A percentile compares a stretch with the other conserved stretches of the same genome.
Evolutionary conservation across 1,140 invertebrate species (phyloP).

Genomic region (Drosophila miranda): DNA sequence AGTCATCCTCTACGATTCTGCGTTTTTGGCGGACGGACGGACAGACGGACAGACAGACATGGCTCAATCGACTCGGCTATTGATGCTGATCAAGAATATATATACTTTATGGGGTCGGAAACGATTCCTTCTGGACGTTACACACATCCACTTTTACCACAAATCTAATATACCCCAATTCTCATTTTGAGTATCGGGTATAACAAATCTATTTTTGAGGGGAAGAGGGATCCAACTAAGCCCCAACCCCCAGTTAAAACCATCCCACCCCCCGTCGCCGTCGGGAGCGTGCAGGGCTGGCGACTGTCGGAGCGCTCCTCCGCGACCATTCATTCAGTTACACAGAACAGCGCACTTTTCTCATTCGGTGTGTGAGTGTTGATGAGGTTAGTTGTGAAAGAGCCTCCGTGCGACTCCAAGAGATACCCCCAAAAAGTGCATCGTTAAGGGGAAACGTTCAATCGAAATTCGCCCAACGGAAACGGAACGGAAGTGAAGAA

Average conservation of each 20-base stretch:
- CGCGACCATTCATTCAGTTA: conserved; percentile 71
- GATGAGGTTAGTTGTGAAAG: conserved; percentile 73
- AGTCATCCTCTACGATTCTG: no score
- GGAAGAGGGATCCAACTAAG: conserved; percentile 3
- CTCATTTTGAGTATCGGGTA: no score
- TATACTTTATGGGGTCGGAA: no score
- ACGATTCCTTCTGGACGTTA: no score
- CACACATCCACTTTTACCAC: no score
- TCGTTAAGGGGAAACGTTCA: conserved; percentile 20
- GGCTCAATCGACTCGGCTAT: no score
- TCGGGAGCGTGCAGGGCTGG: background rate
- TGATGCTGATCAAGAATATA: no score
- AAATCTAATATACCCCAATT: no score
- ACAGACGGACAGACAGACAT: no score
- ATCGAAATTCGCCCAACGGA: background rate
- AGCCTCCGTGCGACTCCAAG: conserved; percentile 17
- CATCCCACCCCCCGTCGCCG: conserved; percentile 6
- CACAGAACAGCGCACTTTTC: conserved; percentile 23
- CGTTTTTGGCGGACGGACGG: no score
- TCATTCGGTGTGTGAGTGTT: conserved; percentile 79
- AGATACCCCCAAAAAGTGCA: conserved; percentile 42
- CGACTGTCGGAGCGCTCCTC: conserved; percentile 52
- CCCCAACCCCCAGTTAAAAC: background rate
- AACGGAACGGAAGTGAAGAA: background rate
- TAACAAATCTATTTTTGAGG: conserved; percentile 49